Base-by-base conservation (phyloP, 2,888 invertebrate genomes). In the Gortyna flavago region DNA sequence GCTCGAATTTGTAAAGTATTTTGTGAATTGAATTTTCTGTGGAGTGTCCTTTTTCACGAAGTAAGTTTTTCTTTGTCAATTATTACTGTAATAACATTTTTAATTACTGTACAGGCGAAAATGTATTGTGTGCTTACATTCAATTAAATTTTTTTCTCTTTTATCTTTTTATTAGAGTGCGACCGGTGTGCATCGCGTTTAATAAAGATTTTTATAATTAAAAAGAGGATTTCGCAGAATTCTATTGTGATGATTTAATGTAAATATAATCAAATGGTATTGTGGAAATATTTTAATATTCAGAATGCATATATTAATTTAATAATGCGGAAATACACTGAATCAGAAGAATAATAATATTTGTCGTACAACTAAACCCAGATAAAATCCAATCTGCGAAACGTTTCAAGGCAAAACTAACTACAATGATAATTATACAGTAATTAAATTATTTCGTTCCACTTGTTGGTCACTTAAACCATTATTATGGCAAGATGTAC, bases 11-110 rank as follows among this genome's bases (percentile, higher is more conserved):
- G 16, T 44, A 65, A 81, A 80, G 62, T 74, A 73, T 66, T 62
- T 79, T 64, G 81, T 84, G 87, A 66, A 72, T 68, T 51, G 11
- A 35, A 75, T 61, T 76, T 74, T 67, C 59, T 79, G 81, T 87
- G 87, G 57, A 82, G 75, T 85, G 78, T 66, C 25, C 32, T 61
- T 69, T 48, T 69, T 54, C 5, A 75, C 62, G 71, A 59, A 75
- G 87, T 87, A 79, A 88, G 87, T 87, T 74, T 64, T 77, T 81
- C 25, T 13, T 69, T 74, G 21, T 77, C 74, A 67, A 77, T 85
- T 75, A 81, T 66, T 57, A 71, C 44, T 64, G 41, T 51, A n/a
- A 70, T 68, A 66, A 72, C 13, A 61, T 79, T 77, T 78, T 76
- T 64, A 69, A 74, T 79, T 79, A 59, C 21, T 48, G 5, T 48